phyloP scores from a whole-genome alignment of 2,113 vertebrate genomes.

The Chlorocebus sabaeus region DNA sequence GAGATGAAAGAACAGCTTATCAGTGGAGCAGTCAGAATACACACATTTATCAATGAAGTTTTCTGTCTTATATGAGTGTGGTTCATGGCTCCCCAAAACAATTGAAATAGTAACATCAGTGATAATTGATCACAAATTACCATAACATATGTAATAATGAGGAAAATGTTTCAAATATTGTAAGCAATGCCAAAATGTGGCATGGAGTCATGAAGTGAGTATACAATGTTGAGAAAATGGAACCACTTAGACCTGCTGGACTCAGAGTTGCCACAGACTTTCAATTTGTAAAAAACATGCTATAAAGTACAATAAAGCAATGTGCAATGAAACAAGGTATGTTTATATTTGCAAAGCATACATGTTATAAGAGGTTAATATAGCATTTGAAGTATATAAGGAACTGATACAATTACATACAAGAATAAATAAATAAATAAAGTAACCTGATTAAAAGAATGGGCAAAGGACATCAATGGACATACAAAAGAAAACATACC shows the following conservation, averaged over 20 bases:
- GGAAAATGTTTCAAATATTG: not conserved
- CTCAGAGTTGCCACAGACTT: not conserved
- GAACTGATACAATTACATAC: not conserved
- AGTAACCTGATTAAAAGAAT: not conserved
- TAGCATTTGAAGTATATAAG: not conserved
- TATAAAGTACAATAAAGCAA: not conserved
- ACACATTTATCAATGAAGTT: not conserved
- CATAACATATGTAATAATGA: not conserved
- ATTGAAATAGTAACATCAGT: not conserved
- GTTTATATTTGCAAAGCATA: not conserved
- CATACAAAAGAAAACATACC: not conserved
- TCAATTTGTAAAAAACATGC: not conserved
- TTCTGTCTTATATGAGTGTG: not conserved
- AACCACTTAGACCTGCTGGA: not conserved
- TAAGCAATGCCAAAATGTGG: not conserved
- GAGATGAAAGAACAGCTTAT: not conserved
- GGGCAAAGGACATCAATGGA: not conserved
- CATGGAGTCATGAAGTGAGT: not conserved
- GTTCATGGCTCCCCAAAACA: not conserved
- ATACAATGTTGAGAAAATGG: not conserved
- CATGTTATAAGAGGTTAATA: not conserved
- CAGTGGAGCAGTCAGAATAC: not conserved
- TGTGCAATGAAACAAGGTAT: not conserved
- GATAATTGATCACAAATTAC: not conserved
- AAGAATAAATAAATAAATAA: not conserved